Base-by-base conservation (phyloP, 2,113 vertebrate species). In the Podarcis cretensis region DNA sequence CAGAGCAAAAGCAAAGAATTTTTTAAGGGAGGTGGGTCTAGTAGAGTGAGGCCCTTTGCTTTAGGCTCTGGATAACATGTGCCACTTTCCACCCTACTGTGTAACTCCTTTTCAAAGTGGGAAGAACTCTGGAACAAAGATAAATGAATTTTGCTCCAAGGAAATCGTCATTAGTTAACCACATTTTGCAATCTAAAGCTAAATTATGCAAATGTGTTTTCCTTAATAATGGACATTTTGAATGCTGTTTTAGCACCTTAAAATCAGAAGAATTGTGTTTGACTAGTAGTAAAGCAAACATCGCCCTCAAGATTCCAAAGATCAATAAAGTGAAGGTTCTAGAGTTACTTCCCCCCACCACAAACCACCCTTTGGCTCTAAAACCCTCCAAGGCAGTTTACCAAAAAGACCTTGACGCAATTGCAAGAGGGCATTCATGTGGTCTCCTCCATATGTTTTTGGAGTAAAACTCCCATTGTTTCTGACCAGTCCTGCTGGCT, bases 1-100 rank as follows among this genome's bases (percentile, higher is more conserved):
- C n/a, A 30, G 77, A 87, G 77, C 86, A 30, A 76, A 88, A 88
- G 73, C 63, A 77, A 68, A 88, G 27, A 21, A 25, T 18, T 27
- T 35, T 74, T 25, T 6, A 23, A 14, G 27, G 16, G 32, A 13
- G 27, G 21, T 6, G 25, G 57, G 14, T 25, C 32, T 18, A 35
- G 43, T 10, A 81, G 8, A 48, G 66, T 9, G 81, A 48, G 73
- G 54, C 16, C 66, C 21, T 54, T 84, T 30, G 8, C 27, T 23
- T 40, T 73, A 18, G 18, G 18, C 13, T 48, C 25, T 73, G 83
- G 13, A 84, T 54, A 35, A 68, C 14, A 4, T 23, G 12, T 30
- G 18, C 20, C 30, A 37, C 3, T 35, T 35, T 9, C 59, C 63
- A 43, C 30, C 27, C 32, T n/a, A 12, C 27, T 48, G 23, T 48